Evolutionary conservation across 2,888 invertebrate genomes (phyloP), one percentile per base, ranked within the genome.

Genomic region (Catocala fraxini): DNA sequence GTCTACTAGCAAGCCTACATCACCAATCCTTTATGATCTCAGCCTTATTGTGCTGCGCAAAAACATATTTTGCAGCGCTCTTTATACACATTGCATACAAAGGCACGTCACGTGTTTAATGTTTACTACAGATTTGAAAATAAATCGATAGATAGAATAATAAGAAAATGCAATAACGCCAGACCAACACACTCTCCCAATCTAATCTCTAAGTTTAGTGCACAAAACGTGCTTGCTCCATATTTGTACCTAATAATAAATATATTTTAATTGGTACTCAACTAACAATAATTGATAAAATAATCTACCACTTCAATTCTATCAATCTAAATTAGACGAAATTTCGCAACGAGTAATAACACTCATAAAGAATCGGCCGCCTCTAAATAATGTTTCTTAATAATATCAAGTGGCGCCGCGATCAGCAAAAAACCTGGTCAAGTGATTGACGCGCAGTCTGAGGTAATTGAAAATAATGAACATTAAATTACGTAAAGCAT

Each of bases 401-500:
- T 75, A 70, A 79, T 80, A 82, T 80, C 77, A 77, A 80, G 78
- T 83, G 87, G 86, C 88, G 86, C 85, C 84, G 75, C 63, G 59
- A 69, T 65, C 73, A 66, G 76, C 75, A 83, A 85, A 88, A 85
- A 87, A 83, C 75, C 67, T 75, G 72, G 80, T 68, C 80, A 75
- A 79, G 71, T 80, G 81, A 85, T 84, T 84, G 85, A 82, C 79
- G 82, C 67, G 75, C 69, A 75, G 55, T 68, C 62, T 54, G 75
- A 70, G 75, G 80, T 80, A 82, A 85, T 84, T 82, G 81, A 79
- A 81, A 80, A 83, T 84, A 79, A 83, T 83, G 81, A 82, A 78
- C 80, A 77, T 76, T 75, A 76, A 79, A 83, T 82, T 82, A 83
- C 77, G 73, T 73, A 73, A 75, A 72, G 75, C 59, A 71, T 69